phyloP scores from a whole-genome alignment of 2,113 vertebrate genomes.

The Eudyptes chrysolophus region DNA sequence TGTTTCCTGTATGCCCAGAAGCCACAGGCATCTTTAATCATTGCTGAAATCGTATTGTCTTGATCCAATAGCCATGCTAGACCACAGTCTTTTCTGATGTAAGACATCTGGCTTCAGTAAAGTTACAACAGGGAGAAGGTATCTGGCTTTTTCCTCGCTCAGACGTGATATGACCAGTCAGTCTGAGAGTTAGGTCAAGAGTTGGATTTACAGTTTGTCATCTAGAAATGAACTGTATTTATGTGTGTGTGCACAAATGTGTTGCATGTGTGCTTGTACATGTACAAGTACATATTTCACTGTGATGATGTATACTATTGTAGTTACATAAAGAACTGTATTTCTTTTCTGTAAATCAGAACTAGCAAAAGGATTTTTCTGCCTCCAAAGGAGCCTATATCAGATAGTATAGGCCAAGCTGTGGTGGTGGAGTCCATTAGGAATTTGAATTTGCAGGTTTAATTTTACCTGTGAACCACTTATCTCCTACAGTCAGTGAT shows the following conservation, averaged over 20 bases:
- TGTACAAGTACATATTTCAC: neutral
- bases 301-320: accelerated
- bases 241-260: neutral
- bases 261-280: neutral
- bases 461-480: neutral
- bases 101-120: neutral
- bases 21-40: constrained; percentile 14
- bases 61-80: neutral
- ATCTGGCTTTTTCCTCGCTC: neutral
- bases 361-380: neutral
- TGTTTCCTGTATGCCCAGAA: neutral
- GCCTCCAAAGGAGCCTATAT: accelerated
- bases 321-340: neutral
- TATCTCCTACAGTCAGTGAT: too few species aligned
- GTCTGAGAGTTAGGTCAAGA: neutral
- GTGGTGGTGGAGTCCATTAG: neutral
- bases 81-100: neutral
- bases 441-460: neutral
- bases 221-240: neutral
- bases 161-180: neutral
- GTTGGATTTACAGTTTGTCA: neutral
- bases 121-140: neutral
- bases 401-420: too few species aligned
- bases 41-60: neutral
- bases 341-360: neutral